Conservation (phyloP, 2,113 vertebrate genomes). For the Ramphastos sulfuratus region DNA sequence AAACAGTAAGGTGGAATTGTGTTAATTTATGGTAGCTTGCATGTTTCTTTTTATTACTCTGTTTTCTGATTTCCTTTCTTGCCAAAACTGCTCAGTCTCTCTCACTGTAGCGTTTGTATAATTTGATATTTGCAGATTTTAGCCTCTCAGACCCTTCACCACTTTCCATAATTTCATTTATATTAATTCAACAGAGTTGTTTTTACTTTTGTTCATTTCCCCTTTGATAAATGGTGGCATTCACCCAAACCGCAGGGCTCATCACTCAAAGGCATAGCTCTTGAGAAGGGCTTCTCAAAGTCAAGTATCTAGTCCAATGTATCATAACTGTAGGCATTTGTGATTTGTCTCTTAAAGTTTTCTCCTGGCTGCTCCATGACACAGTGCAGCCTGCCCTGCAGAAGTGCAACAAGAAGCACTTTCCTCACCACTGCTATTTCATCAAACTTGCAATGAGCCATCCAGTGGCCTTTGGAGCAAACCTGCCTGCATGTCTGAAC, state of each 20-base stretch:
- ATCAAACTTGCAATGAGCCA: background rate
- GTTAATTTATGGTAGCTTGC: background rate
- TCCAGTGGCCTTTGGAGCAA: background rate
- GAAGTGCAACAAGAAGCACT: background rate
- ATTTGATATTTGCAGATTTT: background rate
- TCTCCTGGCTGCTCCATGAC: background rate
- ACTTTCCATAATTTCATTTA: background rate
- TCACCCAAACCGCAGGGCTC: background rate
- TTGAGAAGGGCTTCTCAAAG: constrained; percentile 35
- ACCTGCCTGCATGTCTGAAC: background rate
- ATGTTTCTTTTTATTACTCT: background rate
- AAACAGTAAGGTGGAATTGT: background rate
- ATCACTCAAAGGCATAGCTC: constrained; percentile 20
- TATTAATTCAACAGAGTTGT: constrained; percentile 16
- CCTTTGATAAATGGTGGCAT: constrained; percentile 31
- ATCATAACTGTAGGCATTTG: background rate
- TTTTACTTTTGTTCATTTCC: constrained; percentile 25
- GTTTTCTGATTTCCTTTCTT: background rate
- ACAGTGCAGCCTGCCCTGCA: background rate
- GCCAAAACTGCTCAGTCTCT: background rate
- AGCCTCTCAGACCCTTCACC: background rate
- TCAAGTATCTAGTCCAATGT: background rate
- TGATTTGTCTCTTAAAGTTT: constrained; percentile 18
- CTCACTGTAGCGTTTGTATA: background rate
- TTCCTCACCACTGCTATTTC: background rate